Evolutionary conservation across 2,888 invertebrate genomes (phyloP), one percentile per base, ranked within the genome.

Genomic region (Cheilosia impressa): DNA sequence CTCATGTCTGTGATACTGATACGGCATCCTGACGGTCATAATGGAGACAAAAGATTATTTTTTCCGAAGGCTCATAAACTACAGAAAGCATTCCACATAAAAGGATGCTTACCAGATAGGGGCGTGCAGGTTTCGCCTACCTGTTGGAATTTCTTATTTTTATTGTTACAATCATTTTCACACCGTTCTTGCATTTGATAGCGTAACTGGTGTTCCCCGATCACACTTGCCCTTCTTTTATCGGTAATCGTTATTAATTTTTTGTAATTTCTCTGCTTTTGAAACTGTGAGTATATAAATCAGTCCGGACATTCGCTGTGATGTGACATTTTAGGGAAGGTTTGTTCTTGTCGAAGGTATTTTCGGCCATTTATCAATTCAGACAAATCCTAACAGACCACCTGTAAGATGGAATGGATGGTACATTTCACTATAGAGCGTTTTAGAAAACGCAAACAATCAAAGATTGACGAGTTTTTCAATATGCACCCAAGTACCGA

Each of bases 71-170:
- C 73, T 65, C 75, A 75, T 79, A 84, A 78, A 72, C 24, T 73
- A 52, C 27, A 75, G 62, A 84, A 47, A 69, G 69, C 47, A 76
- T 81, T 81, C 62, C 57, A 63, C 88, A 91, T 90, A 91, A 91
- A 89, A 88, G 89, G 88, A 90, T 89, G 85, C 89, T 89, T 87
- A 88, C 89, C 88, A 90, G 90, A 92, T 91, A 91, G 91, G 90
- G 92, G 92, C 92, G 92, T 92, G 92, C 89, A 91, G 89, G 89
- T 89, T 90, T 88, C 89, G 89, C 89, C 89, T 90, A 90, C 89
- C 89, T 90, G 89, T 88, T 87, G 45, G 66, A 71, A 76, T 85
- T 81, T 43, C 57, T 68, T 58, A 38, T 55, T 58, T 81, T 80
- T 63, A 85, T 85, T 85, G 84, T 84, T 31, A 60, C 52, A 13